Base-by-base conservation (phyloP, 2,113 vertebrate species). In the Brienomyrus longianalis region DNA sequence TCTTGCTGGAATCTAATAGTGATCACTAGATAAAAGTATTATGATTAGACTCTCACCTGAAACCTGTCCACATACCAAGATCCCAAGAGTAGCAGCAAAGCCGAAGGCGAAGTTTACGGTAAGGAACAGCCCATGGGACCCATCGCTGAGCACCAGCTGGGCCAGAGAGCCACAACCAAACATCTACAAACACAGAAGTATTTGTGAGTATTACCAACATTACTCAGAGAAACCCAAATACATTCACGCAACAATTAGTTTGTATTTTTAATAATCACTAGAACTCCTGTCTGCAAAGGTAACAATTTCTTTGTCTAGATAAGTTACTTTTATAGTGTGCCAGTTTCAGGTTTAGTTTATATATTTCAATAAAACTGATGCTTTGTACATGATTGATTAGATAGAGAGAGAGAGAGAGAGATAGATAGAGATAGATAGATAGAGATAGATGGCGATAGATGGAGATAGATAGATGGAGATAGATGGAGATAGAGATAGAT, bases 121-220 rank as follows among this genome's bases (percentile, higher is more conserved):
- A 92, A 98, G 94, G 93, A 98, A 98, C 3, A 90, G 93, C 89
- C 96, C 96, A 0, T 96, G 96, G 21, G 92, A 94, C 8, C 97
- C 97, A 90, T 89, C 92, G 86, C 97, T 98, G 88, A 98, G 96
- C 5, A 97, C 89, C 0, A 96, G 91, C 94, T 98, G 97, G 0
- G 97, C 97, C 50, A 98, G 93, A 0, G 96, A 95, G n/a, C 97
- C 97, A 84, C 97, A 98, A 83, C 97, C 97, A n/a, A 98, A 98
- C 94, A 97, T 94, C 97, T 97, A 94, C 13, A 90, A 88, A 84
- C 17, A 70, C 19, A 35, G 9, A 52, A n/a, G 23, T 48, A 7
- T 51, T 13, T 31, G 52, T 45, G 10, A 83, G 39, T 0, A 66
- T 31, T 59, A 48, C 27, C 23, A 27, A 19, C 47, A 45, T 27